A percentile compares a stretch with the other conserved stretches of the same genome.
Conservation (phyloP, 2,888 invertebrate genomes). For the Erebia ligea region DNA sequence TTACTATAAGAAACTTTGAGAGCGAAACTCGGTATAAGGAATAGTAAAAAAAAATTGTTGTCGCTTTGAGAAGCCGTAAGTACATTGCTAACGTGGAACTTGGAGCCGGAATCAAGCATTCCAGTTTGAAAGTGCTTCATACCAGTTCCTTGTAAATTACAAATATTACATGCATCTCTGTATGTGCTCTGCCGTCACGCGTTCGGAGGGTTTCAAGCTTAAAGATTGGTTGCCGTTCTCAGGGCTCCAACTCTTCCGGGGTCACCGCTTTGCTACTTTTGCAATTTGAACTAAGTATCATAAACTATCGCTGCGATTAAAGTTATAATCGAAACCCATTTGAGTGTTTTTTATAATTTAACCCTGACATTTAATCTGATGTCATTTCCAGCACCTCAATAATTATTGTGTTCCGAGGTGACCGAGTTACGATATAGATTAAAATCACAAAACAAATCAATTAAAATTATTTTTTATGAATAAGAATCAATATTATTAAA, state of each 20-base stretch:
- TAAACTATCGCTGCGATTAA: slow-evolving; percentile 25
- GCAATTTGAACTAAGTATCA: slow-evolving; percentile 16
- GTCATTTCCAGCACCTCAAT: slow-evolving; percentile 12
- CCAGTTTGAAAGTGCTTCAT: too few species aligned
- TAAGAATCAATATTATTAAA: background rate
- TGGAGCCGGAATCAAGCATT: too few species aligned
- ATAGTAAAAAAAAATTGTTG: too few species aligned
- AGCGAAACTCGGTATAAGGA: too few species aligned
- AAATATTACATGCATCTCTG: too few species aligned
- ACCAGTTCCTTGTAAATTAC: too few species aligned
- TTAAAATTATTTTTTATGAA: background rate
- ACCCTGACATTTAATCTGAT: slow-evolving; percentile 18
- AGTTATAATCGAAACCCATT: slow-evolving; percentile 5
- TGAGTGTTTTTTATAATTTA: background rate
- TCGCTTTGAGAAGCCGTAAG: too few species aligned
- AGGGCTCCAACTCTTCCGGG: slow-evolving; percentile 52
- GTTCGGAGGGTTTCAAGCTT: too few species aligned
- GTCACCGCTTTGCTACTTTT: slow-evolving; percentile 46
- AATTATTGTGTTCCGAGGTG: slow-evolving; percentile 5
- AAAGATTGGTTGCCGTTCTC: slow-evolving; percentile 49
- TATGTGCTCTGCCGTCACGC: too few species aligned
- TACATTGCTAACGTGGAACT: too few species aligned
- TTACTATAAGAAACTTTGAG: too few species aligned
- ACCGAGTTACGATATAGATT: slow-evolving; percentile 9
- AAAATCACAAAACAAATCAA: background rate